A percentile compares a stretch with the other conserved stretches of the same genome.
phyloP scores from a whole-genome alignment of 35 echinoderm and acorn worm genomes.

The Lytechinus pictus region DNA sequence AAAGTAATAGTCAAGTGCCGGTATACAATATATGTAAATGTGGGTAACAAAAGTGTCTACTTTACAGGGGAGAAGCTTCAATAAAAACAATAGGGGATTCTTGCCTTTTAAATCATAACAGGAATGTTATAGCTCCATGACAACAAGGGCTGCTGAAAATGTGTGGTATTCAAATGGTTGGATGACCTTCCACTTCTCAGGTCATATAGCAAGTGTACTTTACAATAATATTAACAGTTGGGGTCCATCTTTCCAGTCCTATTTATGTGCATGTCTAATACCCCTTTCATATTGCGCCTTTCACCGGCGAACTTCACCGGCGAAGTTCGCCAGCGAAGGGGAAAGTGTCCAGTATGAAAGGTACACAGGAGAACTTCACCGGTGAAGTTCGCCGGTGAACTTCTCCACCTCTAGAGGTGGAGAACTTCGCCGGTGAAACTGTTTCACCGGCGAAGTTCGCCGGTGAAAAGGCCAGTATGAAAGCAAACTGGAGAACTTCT shows the following conservation, averaged over 20 bases:
- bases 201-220: slow-evolving; percentile 11
- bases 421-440: no score
- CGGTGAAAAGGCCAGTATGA: no score
- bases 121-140: slow-evolving; percentile 9
- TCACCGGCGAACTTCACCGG: no score
- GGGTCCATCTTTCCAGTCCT: neutral
- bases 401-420: no score
- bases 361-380: no score
- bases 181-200: slow-evolving; percentile 29
- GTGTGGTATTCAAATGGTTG: slow-evolving; percentile 19
- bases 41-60: neutral
- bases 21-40: neutral
- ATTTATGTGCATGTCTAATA: neutral
- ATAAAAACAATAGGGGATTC: neutral
- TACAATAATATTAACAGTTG: slow-evolving; percentile 7
- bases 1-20: neutral
- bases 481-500: no score
- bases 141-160: neutral
- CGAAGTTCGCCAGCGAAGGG: no score
- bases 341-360: no score
- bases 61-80: neutral
- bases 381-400: no score
- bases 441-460: no score
- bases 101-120: neutral
- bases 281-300: no score